Evolutionary conservation across 2,797 vertebrate genomes (phyloP).

Genomic region (Microctenopoma lineatum): DNA sequence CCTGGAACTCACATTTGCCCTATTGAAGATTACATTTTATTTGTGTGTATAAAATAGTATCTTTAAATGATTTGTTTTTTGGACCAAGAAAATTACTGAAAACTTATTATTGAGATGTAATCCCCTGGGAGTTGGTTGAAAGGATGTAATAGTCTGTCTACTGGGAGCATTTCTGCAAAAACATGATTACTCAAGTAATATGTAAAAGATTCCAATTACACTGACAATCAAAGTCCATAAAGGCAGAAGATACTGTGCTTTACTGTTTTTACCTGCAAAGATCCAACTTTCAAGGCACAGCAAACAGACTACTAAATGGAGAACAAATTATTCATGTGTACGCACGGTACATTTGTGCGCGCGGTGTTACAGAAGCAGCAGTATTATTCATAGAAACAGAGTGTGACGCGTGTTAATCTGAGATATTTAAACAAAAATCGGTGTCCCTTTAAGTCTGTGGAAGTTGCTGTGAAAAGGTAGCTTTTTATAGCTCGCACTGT

Average conservation of each 20-base stretch:
- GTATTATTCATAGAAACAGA: conserved; percentile 45
- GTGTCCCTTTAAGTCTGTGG: conserved; percentile 49
- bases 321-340: conserved; percentile 5
- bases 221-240: conserved; percentile 9
- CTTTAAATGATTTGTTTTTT: too few species aligned
- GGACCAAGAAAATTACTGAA: conserved; percentile 5
- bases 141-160: not conserved
- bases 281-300: not conserved
- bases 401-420: conserved; percentile 32
- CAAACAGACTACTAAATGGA: conserved; percentile 17
- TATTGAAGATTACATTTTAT: too few species aligned
- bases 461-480: conserved; percentile 59
- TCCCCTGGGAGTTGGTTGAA: conserved; percentile 4
- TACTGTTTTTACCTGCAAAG: not conserved
- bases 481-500: conserved; percentile 74
- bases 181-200: not conserved
- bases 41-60: too few species aligned
- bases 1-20: too few species aligned
- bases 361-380: conserved; percentile 24
- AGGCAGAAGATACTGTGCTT: not conserved
- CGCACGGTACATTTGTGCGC: not conserved
- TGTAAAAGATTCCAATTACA: conserved; percentile 9
- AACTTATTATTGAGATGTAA: conserved; percentile 14
- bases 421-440: conserved; percentile 13
- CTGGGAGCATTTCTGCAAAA: not conserved